Percentiles rank a stretch among this genome's conserved stretches.
phyloP scores from a whole-genome alignment of 2,113 vertebrate genomes.

The Alligator sinensis region DNA sequence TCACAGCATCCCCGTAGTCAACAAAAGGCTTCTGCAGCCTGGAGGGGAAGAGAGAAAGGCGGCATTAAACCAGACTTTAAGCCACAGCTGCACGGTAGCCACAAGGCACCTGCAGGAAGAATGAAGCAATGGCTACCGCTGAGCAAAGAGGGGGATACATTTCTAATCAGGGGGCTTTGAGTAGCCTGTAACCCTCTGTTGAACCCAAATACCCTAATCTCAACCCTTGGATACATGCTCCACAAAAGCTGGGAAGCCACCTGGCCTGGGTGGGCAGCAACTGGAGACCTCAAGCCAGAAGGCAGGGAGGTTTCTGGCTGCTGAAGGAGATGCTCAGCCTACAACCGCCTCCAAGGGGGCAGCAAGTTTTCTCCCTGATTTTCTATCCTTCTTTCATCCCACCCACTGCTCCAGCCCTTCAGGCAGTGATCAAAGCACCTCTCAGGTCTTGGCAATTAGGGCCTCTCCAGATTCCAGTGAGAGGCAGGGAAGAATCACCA shows the following conservation, averaged over 20 bases:
- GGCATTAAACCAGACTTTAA: not conserved
- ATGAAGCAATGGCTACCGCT: no score
- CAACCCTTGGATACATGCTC: not conserved
- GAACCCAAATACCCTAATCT: not conserved
- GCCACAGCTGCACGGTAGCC: not conserved
- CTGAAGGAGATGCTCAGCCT: no score
- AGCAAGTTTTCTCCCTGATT: not conserved
- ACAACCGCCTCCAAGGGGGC: no score
- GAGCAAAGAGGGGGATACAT: no score
- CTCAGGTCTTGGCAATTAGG: not conserved
- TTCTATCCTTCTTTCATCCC: not conserved
- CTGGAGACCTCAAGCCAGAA: not conserved
- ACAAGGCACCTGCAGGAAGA: no score
- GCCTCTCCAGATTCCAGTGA: not conserved
- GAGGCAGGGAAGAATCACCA: not conserved
- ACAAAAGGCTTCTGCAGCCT: constrained; percentile 89
- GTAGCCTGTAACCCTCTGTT: not conserved
- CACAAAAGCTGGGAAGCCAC: not conserved
- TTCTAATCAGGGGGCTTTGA: no score
- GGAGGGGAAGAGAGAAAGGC: not conserved
- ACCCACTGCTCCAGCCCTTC: not conserved
- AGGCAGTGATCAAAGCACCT: not conserved
- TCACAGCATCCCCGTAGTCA: constrained; percentile 89
- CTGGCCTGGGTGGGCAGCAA: not conserved
- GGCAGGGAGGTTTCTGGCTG: not conserved